Conservation (phyloP, 2,888 invertebrate species). For the Epinotia bilunana region DNA sequence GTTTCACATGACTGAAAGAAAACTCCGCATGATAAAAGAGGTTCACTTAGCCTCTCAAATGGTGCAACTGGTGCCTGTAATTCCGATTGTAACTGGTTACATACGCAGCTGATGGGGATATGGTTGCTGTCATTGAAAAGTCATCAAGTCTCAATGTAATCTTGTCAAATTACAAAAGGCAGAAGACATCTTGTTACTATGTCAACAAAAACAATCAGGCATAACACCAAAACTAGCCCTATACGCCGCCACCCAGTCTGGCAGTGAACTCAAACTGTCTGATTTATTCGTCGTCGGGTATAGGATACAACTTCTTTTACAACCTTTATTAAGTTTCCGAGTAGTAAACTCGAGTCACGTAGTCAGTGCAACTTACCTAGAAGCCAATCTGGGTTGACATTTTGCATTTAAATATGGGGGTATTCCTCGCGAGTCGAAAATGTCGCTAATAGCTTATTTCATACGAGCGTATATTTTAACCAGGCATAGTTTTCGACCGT, state of each 20-base stretch:
- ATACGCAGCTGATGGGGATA: too few species aligned
- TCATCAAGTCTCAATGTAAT: neutral
- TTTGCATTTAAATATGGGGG: neutral
- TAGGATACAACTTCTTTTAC: conserved; percentile 35
- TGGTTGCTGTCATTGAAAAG: neutral
- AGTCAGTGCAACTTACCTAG: conserved; percentile 12
- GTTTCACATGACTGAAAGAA: too few species aligned
- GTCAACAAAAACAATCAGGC: conserved; percentile 22
- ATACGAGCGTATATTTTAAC: too few species aligned
- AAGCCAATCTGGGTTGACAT: neutral
- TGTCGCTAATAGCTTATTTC: too few species aligned
- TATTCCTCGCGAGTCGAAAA: too few species aligned
- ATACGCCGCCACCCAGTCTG: conserved; percentile 23
- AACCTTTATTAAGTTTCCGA: conserved; percentile 32
- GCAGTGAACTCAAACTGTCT: conserved; percentile 6
- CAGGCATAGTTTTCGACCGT: too few species aligned
- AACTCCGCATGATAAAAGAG: too few species aligned
- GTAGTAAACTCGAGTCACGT: conserved; percentile 25
- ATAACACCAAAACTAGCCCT: neutral
- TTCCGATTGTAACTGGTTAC: too few species aligned
- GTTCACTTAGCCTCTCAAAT: too few species aligned
- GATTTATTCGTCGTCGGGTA: conserved; percentile 25
- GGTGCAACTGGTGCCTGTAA: too few species aligned
- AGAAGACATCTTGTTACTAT: neutral
- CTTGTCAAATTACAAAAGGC: neutral